A percentile compares a stretch with the other conserved stretches of the same genome.
phyloP scores from a whole-genome alignment of 1,140 invertebrate species.

The Luehdorfia chinensis region DNA sequence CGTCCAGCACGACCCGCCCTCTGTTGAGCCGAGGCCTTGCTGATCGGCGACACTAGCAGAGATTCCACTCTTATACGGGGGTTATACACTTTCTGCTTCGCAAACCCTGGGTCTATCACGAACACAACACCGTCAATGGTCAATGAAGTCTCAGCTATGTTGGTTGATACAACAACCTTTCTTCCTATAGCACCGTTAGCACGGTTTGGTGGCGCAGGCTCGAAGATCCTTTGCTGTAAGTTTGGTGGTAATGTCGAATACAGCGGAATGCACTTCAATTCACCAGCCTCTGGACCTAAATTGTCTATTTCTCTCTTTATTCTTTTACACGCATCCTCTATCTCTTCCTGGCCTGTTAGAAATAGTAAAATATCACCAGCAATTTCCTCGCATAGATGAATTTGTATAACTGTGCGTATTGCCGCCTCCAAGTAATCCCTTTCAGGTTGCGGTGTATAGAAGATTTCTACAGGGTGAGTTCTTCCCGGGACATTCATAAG shows the following conservation, averaged over 20 bases:
- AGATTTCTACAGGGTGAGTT: slow-evolving; percentile 86
- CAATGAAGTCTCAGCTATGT: slow-evolving; percentile 99
- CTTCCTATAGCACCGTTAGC: slow-evolving; percentile 96
- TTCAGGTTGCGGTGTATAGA: slow-evolving; percentile 99
- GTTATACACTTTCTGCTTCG: slow-evolving; percentile 90
- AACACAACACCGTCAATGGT: slow-evolving; percentile 99
- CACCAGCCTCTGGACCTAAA: slow-evolving; percentile 96
- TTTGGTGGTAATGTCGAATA: slow-evolving; percentile 99
- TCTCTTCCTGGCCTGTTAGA: slow-evolving; percentile 97
- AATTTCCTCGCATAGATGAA: slow-evolving; percentile 99
- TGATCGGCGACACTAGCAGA: slow-evolving; percentile 97
- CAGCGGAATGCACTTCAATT: slow-evolving; percentile 98
- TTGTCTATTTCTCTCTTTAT: slow-evolving; percentile 98
- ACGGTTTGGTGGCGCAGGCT: slow-evolving; percentile 94
- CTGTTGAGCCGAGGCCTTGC: slow-evolving; percentile 99
- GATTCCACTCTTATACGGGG: slow-evolving; percentile 91
- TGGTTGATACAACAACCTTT: slow-evolving; percentile 98
- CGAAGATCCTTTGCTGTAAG: slow-evolving; percentile 97
- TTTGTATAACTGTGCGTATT: slow-evolving; percentile 98
- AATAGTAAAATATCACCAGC: slow-evolving; percentile 97
- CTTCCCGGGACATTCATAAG: slow-evolving; percentile 96
- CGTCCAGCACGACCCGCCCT: slow-evolving; percentile 97
- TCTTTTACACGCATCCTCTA: slow-evolving; percentile 99
- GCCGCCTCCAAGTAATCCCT: slow-evolving; percentile 99
- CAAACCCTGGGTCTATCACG: slow-evolving; percentile 99